phyloP scores from a whole-genome alignment of 2,888 invertebrate genomes.

The Cataglyphis livida region DNA sequence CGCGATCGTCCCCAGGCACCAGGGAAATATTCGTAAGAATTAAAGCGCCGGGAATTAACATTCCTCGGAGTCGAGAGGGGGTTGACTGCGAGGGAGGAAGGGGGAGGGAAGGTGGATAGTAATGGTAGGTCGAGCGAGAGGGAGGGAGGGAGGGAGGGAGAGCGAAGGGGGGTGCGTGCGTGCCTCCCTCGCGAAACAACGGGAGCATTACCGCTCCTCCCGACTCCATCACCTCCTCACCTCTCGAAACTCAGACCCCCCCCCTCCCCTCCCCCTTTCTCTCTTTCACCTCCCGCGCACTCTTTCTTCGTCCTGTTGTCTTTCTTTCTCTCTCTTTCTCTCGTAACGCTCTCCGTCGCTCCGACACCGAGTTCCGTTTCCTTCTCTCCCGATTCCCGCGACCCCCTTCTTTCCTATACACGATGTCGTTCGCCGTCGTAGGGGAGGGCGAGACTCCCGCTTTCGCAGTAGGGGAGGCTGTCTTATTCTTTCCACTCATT shows the following conservation, averaged over 20 bases:
- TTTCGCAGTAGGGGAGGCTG: slow-evolving; percentile 80
- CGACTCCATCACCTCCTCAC: slow-evolving; percentile 74
- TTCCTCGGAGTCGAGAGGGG: slow-evolving; percentile 81
- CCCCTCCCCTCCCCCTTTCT: slow-evolving; percentile 55
- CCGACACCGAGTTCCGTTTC: slow-evolving; percentile 67
- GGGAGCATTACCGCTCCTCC: slow-evolving; percentile 82
- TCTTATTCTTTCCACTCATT: slow-evolving; percentile 86
- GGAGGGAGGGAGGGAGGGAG: slow-evolving; percentile 43
- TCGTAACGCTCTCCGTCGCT: slow-evolving; percentile 51
- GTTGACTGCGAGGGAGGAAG: slow-evolving; percentile 47
- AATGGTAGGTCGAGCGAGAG: slow-evolving; percentile 62
- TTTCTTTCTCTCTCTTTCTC: slow-evolving; percentile 50
- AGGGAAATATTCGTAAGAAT: slow-evolving; percentile 85
- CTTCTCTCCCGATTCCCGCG: slow-evolving; percentile 78
- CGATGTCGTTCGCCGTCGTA: slow-evolving; percentile 73
- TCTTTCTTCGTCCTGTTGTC: slow-evolving; percentile 64
- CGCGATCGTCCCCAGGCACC: slow-evolving; percentile 78
- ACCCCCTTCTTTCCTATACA: slow-evolving; percentile 80
- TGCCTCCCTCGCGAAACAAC: slow-evolving; percentile 84
- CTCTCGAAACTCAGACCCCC: slow-evolving; percentile 69
- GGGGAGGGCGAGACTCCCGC: slow-evolving; percentile 76
- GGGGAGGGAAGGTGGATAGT: slow-evolving; percentile 48
- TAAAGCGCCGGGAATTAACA: slow-evolving; percentile 85
- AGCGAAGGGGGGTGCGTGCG: slow-evolving; percentile 79
- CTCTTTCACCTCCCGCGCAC: slow-evolving; percentile 66